Percentiles rank a stretch among this genome's conserved stretches.
These are phyloP conservation scores for Coronaproctus castanopsis DNA, from an alignment of 2,888 invertebrate species.

Conservation along the genomic window DNA sequence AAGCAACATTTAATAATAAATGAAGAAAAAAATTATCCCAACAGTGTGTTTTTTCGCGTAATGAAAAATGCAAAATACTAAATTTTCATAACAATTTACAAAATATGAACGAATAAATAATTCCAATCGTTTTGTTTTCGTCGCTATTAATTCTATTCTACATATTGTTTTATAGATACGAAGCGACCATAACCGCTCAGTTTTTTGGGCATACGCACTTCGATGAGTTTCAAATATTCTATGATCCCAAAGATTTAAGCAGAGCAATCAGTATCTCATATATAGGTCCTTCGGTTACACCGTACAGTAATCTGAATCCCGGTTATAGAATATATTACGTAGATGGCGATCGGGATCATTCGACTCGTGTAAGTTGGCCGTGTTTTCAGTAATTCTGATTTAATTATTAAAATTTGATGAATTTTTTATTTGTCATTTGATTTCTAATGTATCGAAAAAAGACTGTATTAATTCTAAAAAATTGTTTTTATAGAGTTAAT, in stretches of 20 bases:
- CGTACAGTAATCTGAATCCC: conserved; percentile 79
- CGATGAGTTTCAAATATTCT: conserved; percentile 85
- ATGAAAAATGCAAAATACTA: too few relatives aligned
- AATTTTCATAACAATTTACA: too few relatives aligned
- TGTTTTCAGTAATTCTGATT: conserved; percentile 4
- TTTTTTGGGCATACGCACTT: conserved; percentile 87
- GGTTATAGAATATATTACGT: conserved; percentile 90
- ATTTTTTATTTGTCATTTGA: background rate
- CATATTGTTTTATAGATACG: too few relatives aligned
- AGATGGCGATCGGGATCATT: conserved; percentile 71
- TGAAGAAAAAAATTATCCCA: too few relatives aligned
- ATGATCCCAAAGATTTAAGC: conserved; percentile 59
- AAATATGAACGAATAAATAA: too few relatives aligned
- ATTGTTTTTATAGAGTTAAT: background rate
- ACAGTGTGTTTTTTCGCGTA: too few relatives aligned
- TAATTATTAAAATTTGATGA: background rate
- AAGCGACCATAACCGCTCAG: conserved; percentile 71
- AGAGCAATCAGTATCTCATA: conserved; percentile 73
- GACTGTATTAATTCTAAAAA: background rate
- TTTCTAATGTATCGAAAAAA: background rate
- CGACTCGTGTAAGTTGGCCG: conserved; percentile 43
- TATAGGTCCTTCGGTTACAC: conserved; percentile 83
- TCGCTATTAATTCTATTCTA: too few relatives aligned
- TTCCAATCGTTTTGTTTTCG: too few relatives aligned
- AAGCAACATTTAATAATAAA: too few relatives aligned